Percentiles rank a stretch among this genome's conserved stretches.
Evolutionary conservation across 2,888 invertebrate species (phyloP).

Genomic region (Meta bourneti): DNA sequence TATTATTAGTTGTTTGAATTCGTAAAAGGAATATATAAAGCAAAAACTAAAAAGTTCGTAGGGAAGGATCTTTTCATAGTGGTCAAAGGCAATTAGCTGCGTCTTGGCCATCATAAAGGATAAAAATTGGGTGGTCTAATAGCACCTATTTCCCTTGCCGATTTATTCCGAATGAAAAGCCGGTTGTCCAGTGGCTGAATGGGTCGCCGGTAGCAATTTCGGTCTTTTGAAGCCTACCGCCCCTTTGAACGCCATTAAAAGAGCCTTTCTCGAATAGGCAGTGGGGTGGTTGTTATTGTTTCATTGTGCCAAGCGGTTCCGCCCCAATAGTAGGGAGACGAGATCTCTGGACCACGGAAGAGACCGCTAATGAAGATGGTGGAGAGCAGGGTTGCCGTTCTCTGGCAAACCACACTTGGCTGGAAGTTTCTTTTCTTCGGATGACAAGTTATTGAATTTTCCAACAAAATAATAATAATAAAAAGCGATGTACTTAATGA

Average conservation of each 20-base stretch:
- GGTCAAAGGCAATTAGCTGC: neutral
- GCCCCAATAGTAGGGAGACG: slow-evolving; percentile 28
- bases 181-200: neutral
- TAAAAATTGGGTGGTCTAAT: slow-evolving; percentile 42
- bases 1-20: no score
- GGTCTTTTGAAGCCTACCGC: slow-evolving; percentile 59
- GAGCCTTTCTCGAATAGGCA: slow-evolving; percentile 7
- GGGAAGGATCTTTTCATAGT: no score
- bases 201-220: slow-evolving; percentile 52
- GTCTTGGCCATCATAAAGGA: neutral
- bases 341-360: neutral
- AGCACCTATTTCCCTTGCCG: neutral
- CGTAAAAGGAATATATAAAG: no score
- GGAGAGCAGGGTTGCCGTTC: neutral
- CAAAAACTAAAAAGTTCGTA: no score
- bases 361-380: slow-evolving; percentile 23
- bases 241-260: slow-evolving; percentile 49
- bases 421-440: neutral
- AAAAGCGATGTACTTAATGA: neutral
- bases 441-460: neutral
- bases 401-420: neutral
- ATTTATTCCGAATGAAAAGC: neutral
- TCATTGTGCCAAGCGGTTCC: slow-evolving; percentile 69
- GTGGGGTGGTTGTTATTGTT: slow-evolving; percentile 59
- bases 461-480: neutral